phyloP scores from a whole-genome alignment of 92 coral and sea anemone species.

The Blastomussa wellsi region DNA sequence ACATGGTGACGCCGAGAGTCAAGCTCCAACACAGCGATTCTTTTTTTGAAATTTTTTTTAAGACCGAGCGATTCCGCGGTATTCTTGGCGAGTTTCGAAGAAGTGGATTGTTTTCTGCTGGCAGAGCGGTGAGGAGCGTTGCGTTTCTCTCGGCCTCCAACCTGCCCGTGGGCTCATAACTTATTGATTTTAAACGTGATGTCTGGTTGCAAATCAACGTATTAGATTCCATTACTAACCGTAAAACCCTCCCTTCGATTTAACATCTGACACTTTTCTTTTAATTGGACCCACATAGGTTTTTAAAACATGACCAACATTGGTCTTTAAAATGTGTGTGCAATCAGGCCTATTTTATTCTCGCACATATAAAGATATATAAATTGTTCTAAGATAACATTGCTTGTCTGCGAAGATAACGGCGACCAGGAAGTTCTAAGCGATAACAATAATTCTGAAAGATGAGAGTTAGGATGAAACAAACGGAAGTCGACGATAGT shows the following conservation, averaged over 20 bases:
- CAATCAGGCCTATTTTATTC: neutral
- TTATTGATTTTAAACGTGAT: constrained; percentile 27
- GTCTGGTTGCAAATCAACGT: neutral
- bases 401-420: neutral
- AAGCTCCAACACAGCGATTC: neutral
- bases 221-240: neutral
- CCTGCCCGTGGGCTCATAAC: constrained; percentile 37
- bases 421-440: neutral
- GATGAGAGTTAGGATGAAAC: neutral
- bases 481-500: neutral
- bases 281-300: neutral
- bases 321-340: neutral
- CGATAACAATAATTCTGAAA: too few species aligned
- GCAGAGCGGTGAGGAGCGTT: constrained; percentile 1
- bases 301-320: too few species aligned
- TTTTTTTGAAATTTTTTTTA: neutral
- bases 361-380: neutral
- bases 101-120: neutral
- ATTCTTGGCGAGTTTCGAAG: neutral
- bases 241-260: neutral
- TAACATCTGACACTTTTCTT: neutral
- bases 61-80: neutral
- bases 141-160: constrained; percentile 1
- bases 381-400: neutral
- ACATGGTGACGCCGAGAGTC: constrained; percentile 5